These are phyloP conservation scores for Catalaphyllia jardinei DNA, from an alignment of 64 coral and sea anemone species.

Conservation along the genomic window DNA sequence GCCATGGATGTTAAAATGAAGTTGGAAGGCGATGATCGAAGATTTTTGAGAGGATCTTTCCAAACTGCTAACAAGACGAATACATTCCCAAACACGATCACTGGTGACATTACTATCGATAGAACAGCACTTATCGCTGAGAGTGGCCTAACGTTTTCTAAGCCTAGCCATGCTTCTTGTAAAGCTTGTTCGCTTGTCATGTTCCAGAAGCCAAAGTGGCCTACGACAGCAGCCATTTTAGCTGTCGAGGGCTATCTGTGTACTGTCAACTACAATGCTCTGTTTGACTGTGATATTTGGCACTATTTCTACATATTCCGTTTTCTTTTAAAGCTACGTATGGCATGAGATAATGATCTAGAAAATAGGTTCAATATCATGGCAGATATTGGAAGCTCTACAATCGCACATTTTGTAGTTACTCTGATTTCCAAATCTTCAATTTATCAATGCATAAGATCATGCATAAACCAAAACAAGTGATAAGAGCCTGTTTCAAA, in stretches of 20 bases:
- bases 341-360: too few relatives aligned
- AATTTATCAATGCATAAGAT: too few relatives aligned
- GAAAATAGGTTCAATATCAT: too few relatives aligned
- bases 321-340: too few relatives aligned
- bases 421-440: too few relatives aligned
- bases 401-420: too few relatives aligned
- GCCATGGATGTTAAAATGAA: constrained; percentile 44
- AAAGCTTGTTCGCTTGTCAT: constrained; percentile 14
- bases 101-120: constrained; percentile 2
- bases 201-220: constrained; percentile 9
- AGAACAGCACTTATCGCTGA: not conserved
- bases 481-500: too few relatives aligned
- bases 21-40: constrained; percentile 48
- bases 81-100: constrained; percentile 21
- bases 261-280: too few relatives aligned
- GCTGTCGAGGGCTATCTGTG: not conserved
- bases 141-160: not conserved
- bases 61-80: constrained; percentile 38
- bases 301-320: too few relatives aligned
- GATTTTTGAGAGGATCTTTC: constrained; percentile 53
- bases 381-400: too few relatives aligned
- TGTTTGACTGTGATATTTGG: too few relatives aligned
- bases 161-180: not conserved
- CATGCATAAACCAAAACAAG: too few relatives aligned
- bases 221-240: not conserved